A percentile compares a stretch with the other conserved stretches of the same genome.
Conservation (phyloP, 2,888 invertebrate genomes). For the Drosophila borealis region DNA sequence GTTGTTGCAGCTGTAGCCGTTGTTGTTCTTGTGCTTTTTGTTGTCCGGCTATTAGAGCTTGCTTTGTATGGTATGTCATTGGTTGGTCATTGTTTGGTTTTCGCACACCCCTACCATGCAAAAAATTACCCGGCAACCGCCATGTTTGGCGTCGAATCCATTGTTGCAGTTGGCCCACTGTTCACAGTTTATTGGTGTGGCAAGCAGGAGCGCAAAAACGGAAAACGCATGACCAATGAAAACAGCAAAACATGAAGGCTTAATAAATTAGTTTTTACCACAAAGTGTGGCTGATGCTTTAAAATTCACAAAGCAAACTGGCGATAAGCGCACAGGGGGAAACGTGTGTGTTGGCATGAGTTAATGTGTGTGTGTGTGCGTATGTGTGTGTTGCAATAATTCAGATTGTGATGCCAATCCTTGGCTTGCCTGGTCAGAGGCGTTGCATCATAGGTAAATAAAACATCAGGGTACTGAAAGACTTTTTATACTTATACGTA, state of each 20-base stretch:
- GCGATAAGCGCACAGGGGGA: conserved; percentile 2
- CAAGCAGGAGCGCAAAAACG: conserved; percentile 15
- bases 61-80: conserved; percentile 46
- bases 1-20: too few species aligned
- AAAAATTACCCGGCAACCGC: conserved; percentile 29
- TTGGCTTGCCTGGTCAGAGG: background rate
- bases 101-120: background rate
- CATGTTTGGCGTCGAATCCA: conserved; percentile 23
- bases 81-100: conserved; percentile 52
- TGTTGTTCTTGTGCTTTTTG: conserved; percentile 13
- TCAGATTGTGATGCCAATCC: conserved; percentile 2
- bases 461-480: background rate
- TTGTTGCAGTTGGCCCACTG: conserved; percentile 36
- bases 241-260: conserved; percentile 48
- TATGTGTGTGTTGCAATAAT: conserved; percentile 12
- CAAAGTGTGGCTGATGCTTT: conserved; percentile 42
- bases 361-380: background rate
- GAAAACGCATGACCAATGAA: conserved; percentile 34
- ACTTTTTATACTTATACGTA: too few species aligned
- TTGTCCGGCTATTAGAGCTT: conserved; percentile 50
- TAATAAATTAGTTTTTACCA: conserved; percentile 61
- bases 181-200: conserved; percentile 37
- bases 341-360: background rate
- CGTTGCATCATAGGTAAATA: background rate
- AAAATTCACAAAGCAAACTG: conserved; percentile 40